Evolutionary conservation across 2,797 vertebrate species (phyloP).

Genomic region (Meda fulgida): DNA sequence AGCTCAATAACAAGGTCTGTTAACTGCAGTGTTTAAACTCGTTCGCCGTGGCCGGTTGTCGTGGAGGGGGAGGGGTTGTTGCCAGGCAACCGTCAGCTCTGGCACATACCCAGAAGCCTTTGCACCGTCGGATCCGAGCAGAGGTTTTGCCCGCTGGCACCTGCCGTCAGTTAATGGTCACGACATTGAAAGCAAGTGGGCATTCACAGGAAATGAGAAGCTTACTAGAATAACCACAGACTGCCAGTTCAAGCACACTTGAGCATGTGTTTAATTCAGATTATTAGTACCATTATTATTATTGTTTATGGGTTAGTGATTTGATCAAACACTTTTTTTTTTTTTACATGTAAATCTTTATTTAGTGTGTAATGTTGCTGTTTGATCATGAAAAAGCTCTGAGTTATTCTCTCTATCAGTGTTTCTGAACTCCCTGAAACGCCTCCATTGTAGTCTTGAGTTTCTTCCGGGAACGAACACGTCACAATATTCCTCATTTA

Average conservation of each 20-base stretch:
- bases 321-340: neutral
- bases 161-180: conserved; percentile 1
- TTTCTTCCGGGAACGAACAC: no score
- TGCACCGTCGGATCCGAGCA: conserved; percentile 63
- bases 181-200: neutral
- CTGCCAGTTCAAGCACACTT: neutral
- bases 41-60: conserved; percentile 38
- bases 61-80: conserved; percentile 48
- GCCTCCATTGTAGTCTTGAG: neutral
- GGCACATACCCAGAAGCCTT: conserved; percentile 67
- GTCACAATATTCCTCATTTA: neutral
- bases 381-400: no score
- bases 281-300: neutral
- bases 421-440: neutral
- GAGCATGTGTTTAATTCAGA: neutral
- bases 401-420: neutral
- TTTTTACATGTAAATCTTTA: neutral
- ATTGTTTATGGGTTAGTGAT: neutral
- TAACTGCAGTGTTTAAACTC: conserved; percentile 24
- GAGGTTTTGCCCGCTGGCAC: conserved; percentile 31
- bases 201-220: conserved; percentile 1
- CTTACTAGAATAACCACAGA: conserved; percentile 4
- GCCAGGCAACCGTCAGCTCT: conserved; percentile 69
- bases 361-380: neutral
- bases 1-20: conserved; percentile 23